Percentiles rank a stretch among this genome's conserved stretches.
Conservation (phyloP, 2,797 vertebrate genomes). For the Sorex maritimensis region DNA sequence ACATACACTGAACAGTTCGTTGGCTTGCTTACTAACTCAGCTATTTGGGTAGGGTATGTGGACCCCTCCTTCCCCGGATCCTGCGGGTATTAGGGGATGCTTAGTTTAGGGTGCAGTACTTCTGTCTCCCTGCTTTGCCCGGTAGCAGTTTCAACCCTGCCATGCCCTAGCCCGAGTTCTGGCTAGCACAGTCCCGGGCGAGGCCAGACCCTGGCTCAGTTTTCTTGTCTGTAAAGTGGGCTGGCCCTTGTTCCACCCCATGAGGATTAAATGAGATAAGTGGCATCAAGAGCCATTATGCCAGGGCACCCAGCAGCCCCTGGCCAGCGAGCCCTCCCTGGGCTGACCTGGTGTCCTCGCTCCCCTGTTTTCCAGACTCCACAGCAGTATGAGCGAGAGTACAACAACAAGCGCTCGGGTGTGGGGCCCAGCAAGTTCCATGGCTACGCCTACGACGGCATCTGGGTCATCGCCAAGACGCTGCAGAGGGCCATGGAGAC, state of each 20-base stretch:
- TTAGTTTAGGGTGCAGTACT: background rate
- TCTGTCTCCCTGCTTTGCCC: background rate
- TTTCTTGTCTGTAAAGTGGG: background rate
- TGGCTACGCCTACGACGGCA: constrained; percentile 99
- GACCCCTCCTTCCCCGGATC: background rate
- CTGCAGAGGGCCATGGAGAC: constrained; percentile 97
- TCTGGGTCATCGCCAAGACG: constrained; percentile 99
- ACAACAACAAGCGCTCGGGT: constrained; percentile 95
- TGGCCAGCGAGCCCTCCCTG: background rate
- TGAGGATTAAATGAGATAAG: background rate
- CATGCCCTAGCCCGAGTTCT: background rate
- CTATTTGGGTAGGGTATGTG: background rate
- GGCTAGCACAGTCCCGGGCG: background rate
- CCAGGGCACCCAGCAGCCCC: background rate
- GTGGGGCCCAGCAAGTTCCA: constrained; percentile 99
- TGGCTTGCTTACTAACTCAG: background rate
- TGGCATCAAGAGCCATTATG: too few species aligned
- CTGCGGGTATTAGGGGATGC: background rate
- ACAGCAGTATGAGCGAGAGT: constrained; percentile 97
- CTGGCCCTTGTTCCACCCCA: background rate
- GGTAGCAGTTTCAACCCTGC: background rate
- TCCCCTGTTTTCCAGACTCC: constrained; percentile 93
- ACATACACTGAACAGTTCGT: background rate
- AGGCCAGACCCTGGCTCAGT: background rate
- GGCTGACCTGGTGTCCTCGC: background rate